Evolutionary conservation across 2,888 invertebrate genomes (phyloP), one percentile per base, ranked within the genome.

Genomic region (Drosophila buzzatii): DNA sequence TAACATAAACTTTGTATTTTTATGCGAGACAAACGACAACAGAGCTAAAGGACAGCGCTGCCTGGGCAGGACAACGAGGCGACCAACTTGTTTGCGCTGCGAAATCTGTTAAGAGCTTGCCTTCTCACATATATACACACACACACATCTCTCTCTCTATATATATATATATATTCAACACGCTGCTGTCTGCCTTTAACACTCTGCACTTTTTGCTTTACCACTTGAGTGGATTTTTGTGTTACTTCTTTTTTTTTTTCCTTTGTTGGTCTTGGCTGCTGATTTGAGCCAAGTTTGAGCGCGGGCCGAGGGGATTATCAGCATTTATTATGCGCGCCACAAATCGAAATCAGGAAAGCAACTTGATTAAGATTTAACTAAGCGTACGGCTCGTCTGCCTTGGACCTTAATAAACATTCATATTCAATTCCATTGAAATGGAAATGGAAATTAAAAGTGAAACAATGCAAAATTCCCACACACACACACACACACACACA

Each of bases 171-270:
- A 64, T 60, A 73, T 53, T 65, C 66, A 35, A 66, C 63, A 64
- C 63, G 39, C 37, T 37, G 47, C 74, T 78, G 73, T 82, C 70
- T 82, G 47, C 80, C 80, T 76, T 84, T 84, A 74, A 75, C 80
- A 66, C 78, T 75, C 68, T 75, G 73, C 69, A 74, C 70, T 77
- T 76, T 78, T 65, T 84, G 75, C 71, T 85, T 89, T 82, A 88
- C 89, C 86, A 88, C 86, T 88, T 87, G 86, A 87, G 86, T 87
- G 89, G 89, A 89, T 87, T 87, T 89, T 86, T 87, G 89, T 89
- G 86, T 87, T 87, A 81, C 33, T 33, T 51, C n/a, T 49, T 3
- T 23, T 85, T 79, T 73, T 20, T 23, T 8, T 85, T 82, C 71
- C 73, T 75, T 82, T 76, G 9, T 18, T 27, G 27, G 44, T 20